phyloP scores from a whole-genome alignment of 2,113 vertebrate genomes.

The Oreochromis aureus region DNA sequence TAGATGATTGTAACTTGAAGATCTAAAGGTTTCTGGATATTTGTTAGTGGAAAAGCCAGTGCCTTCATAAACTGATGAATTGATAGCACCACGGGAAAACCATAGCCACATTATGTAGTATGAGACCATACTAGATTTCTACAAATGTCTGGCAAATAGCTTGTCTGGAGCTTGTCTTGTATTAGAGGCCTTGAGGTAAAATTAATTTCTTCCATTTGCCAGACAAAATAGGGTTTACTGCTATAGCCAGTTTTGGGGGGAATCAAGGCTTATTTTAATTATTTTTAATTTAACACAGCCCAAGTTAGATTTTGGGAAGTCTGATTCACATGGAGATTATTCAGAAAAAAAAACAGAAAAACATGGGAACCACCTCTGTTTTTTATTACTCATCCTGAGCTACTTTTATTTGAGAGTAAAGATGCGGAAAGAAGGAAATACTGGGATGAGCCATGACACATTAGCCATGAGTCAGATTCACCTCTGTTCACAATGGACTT shows the following conservation, averaged over 20 bases:
- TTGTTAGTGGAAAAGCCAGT: not conserved
- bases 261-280: not conserved
- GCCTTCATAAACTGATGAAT: not conserved
- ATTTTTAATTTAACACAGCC: not conserved
- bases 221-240: not conserved
- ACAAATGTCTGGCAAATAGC: not conserved
- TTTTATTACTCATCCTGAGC: not conserved
- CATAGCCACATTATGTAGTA: not conserved
- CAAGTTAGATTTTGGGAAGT: not conserved
- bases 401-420: not conserved
- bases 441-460: not conserved
- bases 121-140: not conserved
- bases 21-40: not conserved
- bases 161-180: not conserved
- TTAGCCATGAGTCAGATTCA: not conserved
- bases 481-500: not conserved
- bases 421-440: not conserved
- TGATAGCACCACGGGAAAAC: not conserved
- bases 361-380: not conserved
- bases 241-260: not conserved
- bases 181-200: not conserved
- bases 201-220: not conserved
- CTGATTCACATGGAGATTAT: not conserved
- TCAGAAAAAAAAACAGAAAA: not conserved
- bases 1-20: not conserved